These are phyloP conservation scores for Chrysomallon squamiferum DNA, from an alignment of 1,140 invertebrate species.

Conservation along the genomic window DNA sequence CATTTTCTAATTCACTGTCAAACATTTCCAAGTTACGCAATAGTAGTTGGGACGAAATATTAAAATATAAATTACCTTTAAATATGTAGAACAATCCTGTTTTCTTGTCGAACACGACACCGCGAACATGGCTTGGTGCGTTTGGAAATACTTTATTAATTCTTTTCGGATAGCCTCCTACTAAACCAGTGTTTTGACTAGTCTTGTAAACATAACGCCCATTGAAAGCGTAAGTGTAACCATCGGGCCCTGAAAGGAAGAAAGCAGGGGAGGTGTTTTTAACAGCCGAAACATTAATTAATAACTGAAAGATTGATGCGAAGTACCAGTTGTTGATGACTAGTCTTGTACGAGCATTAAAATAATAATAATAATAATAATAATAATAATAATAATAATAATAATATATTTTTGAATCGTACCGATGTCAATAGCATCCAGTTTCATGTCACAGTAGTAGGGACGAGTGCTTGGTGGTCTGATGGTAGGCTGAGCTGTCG, in stretches of 20 bases:
- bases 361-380: not conserved
- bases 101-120: conserved; percentile 4
- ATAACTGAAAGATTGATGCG: not conserved
- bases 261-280: too few species aligned
- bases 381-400: not conserved
- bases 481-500: not conserved
- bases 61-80: conserved; percentile 3
- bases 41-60: not conserved
- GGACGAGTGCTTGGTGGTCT: not conserved
- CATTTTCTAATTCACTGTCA: not conserved
- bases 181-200: not conserved
- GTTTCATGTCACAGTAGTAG: conserved; percentile 4
- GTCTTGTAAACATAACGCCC: conserved; percentile 9
- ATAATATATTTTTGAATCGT: not conserved
- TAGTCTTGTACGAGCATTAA: not conserved
- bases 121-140: not conserved
- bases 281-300: not conserved
- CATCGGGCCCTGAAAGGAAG: conserved; percentile 5
- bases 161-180: not conserved
- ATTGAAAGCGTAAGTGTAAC: conserved; percentile 10
- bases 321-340: not conserved
- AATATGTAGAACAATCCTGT: conserved; percentile 9
- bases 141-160: conserved; percentile 8
- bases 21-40: not conserved
- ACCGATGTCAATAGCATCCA: conserved; percentile 21